phyloP scores from a whole-genome alignment of 2,888 invertebrate genomes.

The Eristalis tenax region DNA sequence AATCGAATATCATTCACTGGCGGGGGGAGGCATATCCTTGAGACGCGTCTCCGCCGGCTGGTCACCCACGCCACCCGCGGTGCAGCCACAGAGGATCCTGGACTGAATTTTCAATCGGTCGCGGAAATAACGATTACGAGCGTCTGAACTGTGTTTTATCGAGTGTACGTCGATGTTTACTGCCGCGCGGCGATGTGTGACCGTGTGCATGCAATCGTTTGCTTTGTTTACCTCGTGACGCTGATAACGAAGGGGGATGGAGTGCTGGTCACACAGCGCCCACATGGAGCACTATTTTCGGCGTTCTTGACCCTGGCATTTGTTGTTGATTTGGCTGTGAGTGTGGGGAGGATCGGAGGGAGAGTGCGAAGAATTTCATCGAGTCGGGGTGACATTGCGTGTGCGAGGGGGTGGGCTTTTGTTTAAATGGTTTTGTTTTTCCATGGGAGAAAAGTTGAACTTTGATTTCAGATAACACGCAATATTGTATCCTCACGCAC shows the following conservation, averaged over 20 bases:
- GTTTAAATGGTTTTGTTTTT: neutral
- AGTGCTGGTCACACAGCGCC: neutral
- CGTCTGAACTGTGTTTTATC: neutral
- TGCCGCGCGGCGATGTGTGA: neutral
- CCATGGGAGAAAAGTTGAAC: neutral
- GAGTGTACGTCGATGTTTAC: neutral
- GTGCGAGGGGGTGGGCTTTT: neutral
- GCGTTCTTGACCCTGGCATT: conserved; percentile 6
- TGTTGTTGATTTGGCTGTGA: neutral
- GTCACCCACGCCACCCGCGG: neutral
- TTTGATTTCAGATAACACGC: neutral
- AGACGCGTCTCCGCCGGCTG: neutral
- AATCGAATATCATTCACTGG: neutral
- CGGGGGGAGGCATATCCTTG: neutral
- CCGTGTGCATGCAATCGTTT: neutral
- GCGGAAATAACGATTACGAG: neutral
- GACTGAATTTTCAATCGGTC: neutral
- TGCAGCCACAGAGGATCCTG: neutral
- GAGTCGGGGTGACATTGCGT: neutral
- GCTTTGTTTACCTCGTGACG: neutral
- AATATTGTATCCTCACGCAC: neutral
- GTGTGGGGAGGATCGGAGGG: neutral
- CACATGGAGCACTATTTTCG: neutral
- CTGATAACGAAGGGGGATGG: neutral
- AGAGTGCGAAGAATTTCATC: neutral